Conservation (phyloP, 2,113 vertebrate genomes). For the Ascaphus truei region DNA sequence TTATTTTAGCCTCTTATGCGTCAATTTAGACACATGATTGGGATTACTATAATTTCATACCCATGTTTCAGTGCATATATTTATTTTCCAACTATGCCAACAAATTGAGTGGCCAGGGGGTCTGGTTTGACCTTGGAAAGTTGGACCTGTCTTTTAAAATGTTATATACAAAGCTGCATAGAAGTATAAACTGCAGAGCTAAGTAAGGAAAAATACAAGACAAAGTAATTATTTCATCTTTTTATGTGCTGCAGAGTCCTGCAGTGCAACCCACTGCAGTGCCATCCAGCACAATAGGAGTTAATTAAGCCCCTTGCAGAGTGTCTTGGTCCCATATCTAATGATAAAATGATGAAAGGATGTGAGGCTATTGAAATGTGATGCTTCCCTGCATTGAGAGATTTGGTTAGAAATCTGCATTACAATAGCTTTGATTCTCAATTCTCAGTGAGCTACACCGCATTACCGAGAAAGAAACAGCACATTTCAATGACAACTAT, state of each 20-base stretch:
- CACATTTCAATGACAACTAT: conserved; percentile 36
- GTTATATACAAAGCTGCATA: no score
- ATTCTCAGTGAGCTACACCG: conserved; percentile 24
- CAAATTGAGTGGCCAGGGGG: no score
- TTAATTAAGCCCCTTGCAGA: conserved; percentile 22
- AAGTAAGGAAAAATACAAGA: neutral
- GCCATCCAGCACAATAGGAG: neutral
- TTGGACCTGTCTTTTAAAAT: no score
- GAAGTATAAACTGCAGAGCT: neutral
- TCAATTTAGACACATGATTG: no score
- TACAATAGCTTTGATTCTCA: conserved; percentile 33
- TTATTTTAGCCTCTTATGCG: no score
- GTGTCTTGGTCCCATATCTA: conserved; percentile 15
- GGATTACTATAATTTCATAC: no score
- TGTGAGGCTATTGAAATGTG: conserved; percentile 32
- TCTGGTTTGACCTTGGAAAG: no score
- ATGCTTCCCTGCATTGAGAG: conserved; percentile 26
- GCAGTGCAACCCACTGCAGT: neutral
- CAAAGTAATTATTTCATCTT: neutral
- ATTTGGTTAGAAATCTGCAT: conserved; percentile 29
- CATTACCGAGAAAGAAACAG: conserved; percentile 11
- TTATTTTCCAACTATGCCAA: no score
- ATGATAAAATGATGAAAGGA: conserved; percentile 35
- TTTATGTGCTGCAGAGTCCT: neutral
- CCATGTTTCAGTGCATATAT: no score